Percentiles rank a stretch among this genome's conserved stretches.
phyloP scores from a whole-genome alignment of 2,797 vertebrate genomes.

The Channallabes apus region DNA sequence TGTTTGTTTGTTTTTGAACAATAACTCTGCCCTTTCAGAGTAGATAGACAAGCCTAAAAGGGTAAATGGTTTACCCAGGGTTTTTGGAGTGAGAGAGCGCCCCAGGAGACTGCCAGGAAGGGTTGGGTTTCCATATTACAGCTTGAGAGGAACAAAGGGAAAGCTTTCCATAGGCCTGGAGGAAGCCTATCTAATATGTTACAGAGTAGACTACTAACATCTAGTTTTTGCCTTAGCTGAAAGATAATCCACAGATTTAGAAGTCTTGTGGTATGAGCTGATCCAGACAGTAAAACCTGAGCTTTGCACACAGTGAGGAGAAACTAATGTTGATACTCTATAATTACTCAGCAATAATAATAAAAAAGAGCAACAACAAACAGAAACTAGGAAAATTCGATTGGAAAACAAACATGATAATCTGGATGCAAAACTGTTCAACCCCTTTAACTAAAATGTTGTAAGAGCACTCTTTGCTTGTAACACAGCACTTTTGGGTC shows the following conservation, averaged over 20 bases:
- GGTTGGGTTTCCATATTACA: slow-evolving; percentile 56
- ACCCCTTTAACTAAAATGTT: too few species aligned
- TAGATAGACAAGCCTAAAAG: slow-evolving; percentile 43
- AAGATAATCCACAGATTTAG: not conserved
- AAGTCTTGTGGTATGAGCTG: not conserved
- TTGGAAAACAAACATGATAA: too few species aligned
- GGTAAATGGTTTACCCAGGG: slow-evolving; percentile 47
- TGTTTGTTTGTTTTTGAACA: not conserved
- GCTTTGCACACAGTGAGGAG: not conserved
- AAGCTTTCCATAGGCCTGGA: not conserved
- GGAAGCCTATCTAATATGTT: not conserved
- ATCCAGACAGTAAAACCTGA: not conserved
- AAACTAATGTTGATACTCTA: not conserved
- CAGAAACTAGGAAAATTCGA: too few species aligned
- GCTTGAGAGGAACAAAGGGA: slow-evolving; percentile 6
- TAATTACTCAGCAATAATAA: too few species aligned
- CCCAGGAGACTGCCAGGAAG: slow-evolving; percentile 38
- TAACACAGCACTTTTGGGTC: not conserved
- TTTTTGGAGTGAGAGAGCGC: slow-evolving; percentile 38
- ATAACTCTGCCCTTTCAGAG: too few species aligned
- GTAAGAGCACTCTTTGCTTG: not conserved
- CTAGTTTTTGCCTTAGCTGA: not conserved
- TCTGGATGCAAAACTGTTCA: too few species aligned
- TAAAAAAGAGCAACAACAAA: too few species aligned
- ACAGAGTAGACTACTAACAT: not conserved